phyloP scores from a whole-genome alignment of 2,888 invertebrate genomes.

The Xiphydria camelus region DNA sequence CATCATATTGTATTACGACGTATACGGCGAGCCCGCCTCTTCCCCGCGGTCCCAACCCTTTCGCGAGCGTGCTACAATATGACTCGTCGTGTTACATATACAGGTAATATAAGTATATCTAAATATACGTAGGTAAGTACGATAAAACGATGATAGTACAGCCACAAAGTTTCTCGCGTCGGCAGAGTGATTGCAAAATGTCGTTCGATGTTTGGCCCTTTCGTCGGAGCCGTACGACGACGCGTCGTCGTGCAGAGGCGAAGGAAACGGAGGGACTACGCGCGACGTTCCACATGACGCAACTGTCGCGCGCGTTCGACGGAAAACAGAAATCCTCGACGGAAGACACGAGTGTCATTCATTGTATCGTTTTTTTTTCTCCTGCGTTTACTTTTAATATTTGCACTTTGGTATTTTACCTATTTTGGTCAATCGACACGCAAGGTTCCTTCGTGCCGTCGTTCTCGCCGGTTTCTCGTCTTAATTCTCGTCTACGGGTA shows the following conservation, averaged over 20 bases:
- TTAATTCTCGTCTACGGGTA: too few species aligned
- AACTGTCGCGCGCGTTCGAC: background rate
- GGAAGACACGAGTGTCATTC: background rate
- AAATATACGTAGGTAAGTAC: constrained; percentile 36
- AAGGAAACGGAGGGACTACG: too few species aligned
- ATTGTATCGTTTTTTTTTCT: constrained; percentile 3
- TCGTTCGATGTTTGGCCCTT: background rate
- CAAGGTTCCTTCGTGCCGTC: too few species aligned
- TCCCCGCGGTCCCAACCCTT: too few species aligned
- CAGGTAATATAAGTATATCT: constrained; percentile 16
- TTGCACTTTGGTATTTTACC: constrained; percentile 7
- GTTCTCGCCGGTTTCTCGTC: too few species aligned
- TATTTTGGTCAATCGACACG: too few species aligned
- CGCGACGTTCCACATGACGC: too few species aligned
- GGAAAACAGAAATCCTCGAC: background rate
- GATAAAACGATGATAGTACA: constrained; percentile 48
- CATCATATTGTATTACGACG: constrained; percentile 51
- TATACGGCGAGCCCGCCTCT: background rate
- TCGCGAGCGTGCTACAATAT: constrained; percentile 15
- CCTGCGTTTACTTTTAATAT: too few species aligned
- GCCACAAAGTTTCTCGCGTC: constrained; percentile 34
- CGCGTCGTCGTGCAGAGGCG: background rate
- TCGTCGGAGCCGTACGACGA: background rate
- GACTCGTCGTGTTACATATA: constrained; percentile 21
- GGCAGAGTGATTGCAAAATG: constrained; percentile 46